A percentile compares a stretch with the other conserved stretches of the same genome.
phyloP scores from a whole-genome alignment of 1,140 invertebrate genomes.

The Chironomus striatipennis region DNA sequence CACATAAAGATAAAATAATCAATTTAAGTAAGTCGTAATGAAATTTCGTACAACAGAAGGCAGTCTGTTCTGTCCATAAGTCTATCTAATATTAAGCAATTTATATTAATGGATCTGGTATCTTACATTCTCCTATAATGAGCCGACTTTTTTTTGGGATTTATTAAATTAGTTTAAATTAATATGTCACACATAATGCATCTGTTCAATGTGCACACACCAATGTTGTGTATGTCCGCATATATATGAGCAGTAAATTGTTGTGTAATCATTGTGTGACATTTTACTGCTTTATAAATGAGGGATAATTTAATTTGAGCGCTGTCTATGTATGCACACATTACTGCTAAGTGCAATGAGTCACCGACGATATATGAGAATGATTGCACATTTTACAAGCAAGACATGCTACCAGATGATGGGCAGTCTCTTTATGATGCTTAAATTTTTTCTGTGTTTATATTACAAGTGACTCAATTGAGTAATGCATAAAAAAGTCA shows the following conservation, averaged over 20 bases:
- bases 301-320: conserved; percentile 1
- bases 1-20: background rate
- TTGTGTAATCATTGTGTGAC: conserved; percentile 1
- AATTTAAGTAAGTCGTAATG: conserved; percentile 3
- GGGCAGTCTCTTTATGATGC: background rate
- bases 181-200: conserved; percentile 13
- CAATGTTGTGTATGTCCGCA: background rate
- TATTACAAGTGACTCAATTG: background rate
- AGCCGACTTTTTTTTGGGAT: background rate
- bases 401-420: background rate
- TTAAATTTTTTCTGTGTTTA: background rate
- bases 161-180: conserved; percentile 15
- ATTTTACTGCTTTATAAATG: background rate
- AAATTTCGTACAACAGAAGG: conserved; percentile 3
- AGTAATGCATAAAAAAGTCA: background rate
- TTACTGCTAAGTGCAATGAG: background rate
- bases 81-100: background rate
- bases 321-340: background rate
- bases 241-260: background rate
- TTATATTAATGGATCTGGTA: background rate
- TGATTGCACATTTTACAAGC: background rate
- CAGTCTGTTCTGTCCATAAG: background rate
- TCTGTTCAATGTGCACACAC: background rate
- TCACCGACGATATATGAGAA: background rate
- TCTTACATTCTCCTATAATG: background rate